Conservation (phyloP, 1,140 invertebrate species). For the Pseudobourletiella spinata region DNA sequence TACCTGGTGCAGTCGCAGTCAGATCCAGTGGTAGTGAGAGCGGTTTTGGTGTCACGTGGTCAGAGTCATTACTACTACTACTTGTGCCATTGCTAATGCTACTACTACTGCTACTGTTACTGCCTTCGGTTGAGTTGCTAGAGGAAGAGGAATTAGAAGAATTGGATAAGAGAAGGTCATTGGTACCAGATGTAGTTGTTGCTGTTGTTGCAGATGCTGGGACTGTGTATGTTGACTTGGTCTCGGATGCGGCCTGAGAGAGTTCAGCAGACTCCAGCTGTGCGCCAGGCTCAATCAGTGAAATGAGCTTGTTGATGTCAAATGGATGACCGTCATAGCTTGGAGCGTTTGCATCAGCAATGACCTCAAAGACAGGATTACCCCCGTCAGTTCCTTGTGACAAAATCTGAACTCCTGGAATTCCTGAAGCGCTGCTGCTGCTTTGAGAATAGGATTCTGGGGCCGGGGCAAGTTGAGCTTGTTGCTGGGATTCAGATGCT, state of each 20-base stretch:
- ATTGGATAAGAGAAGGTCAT: constrained; percentile 15
- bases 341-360: constrained; percentile 31
- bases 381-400: constrained; percentile 19
- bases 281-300: constrained; percentile 35
- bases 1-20: no score
- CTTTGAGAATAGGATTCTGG: neutral
- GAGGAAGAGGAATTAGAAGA: constrained; percentile 3
- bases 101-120: no score
- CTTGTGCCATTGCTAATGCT: neutral
- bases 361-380: constrained; percentile 31
- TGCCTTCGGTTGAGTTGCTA: no score
- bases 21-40: neutral
- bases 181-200: constrained; percentile 13
- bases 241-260: constrained; percentile 15
- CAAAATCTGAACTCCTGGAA: constrained; percentile 17
- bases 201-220: neutral
- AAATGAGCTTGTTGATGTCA: constrained; percentile 34
- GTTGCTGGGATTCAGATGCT: no score
- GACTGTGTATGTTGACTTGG: constrained; percentile 8
- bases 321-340: constrained; percentile 31
- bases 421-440: neutral
- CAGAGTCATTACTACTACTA: neutral
- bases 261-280: constrained; percentile 18
- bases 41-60: no score
- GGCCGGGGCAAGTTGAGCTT: neutral